A percentile compares a stretch with the other conserved stretches of the same genome.
These are phyloP conservation scores for Megalops cyprinoides DNA, from an alignment of 2,797 vertebrate species.

Conservation along the genomic window DNA sequence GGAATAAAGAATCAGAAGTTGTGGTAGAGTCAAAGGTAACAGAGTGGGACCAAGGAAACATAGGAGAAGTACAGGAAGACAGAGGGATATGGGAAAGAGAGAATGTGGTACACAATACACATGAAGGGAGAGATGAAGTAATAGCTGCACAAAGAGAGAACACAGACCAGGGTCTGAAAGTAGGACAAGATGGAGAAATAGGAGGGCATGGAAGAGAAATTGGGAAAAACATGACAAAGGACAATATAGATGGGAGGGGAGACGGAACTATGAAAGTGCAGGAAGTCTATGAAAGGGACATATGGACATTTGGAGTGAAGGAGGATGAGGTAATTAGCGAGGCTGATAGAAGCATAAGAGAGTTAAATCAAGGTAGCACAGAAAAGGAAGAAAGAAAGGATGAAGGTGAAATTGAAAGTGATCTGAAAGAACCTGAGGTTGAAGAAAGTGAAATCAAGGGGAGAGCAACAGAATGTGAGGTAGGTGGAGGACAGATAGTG, in stretches of 20 bases:
- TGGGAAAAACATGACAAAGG: background rate
- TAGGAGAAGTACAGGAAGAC: background rate
- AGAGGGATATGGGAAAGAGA: background rate
- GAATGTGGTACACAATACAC: background rate
- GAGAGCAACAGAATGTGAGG: background rate
- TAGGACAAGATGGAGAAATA: background rate
- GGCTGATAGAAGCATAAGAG: background rate
- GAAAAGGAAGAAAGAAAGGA: background rate
- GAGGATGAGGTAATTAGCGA: background rate
- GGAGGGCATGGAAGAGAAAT: background rate
- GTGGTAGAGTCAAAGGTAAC: background rate
- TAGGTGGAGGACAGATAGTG: background rate
- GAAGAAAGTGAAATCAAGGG: constrained; percentile 5
- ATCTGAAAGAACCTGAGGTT: background rate
- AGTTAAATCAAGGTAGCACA: background rate
- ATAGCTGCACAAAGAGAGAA: background rate
- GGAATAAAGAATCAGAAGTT: background rate
- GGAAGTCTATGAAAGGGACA: background rate
- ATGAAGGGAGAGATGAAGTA: background rate
- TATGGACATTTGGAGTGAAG: background rate
- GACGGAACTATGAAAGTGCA: background rate
- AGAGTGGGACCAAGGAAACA: background rate
- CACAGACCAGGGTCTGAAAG: background rate
- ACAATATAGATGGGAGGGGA: background rate
- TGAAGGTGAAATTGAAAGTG: background rate